Evolutionary conservation across 2,113 vertebrate genomes (phyloP), one percentile per base, ranked within the genome.

Genomic region (Ifrita kowaldi): DNA sequence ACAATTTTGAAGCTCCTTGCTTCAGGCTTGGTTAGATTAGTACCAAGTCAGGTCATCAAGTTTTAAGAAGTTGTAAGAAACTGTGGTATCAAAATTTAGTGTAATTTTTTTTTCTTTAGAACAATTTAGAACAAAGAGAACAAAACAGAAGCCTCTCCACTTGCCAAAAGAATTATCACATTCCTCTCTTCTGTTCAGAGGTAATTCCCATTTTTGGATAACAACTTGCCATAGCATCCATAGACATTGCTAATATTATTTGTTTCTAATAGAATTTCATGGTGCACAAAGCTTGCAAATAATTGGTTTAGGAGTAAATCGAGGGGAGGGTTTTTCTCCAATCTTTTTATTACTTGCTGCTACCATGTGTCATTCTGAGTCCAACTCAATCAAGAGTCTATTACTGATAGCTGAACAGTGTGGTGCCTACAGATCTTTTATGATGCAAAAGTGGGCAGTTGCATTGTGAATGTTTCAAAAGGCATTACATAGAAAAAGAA

Each of bases 391-490:
- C 89, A 90, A 63, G 82, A 91, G 87, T 93, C 92, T 82, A 64
- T 96, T 97, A 90, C 84, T 87, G 94, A 78, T 96, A 86, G 92
- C 84, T 53, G 52, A 93, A 97, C 92, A 96, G 93, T 95, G 93
- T 92, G 93, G 81, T 76, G 94, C 93, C 95, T 86, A 84, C 93
- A 78, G 93, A 65, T 90, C 84, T 95, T 83, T 92, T 97, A 93
- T 96, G 65, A 89, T 93, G 97, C 92, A 90, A 97, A 74, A 95
- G 59, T 74, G 85, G 59, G 64, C 76, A 94, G 84, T 91, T 91
- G 69, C 81, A 97, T 85, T 96, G 84, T 91, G 44, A 32, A 2
- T 35, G 44, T 96, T 94, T 97, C 93, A 93, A 96, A 95, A 95
- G 85, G 79, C 90, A 23, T 88, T 87, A 63, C 76, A 76, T 52